Percentiles rank a stretch among this genome's conserved stretches.
Conservation (phyloP, 2,113 vertebrate genomes). For the Trichechus manatus region DNA sequence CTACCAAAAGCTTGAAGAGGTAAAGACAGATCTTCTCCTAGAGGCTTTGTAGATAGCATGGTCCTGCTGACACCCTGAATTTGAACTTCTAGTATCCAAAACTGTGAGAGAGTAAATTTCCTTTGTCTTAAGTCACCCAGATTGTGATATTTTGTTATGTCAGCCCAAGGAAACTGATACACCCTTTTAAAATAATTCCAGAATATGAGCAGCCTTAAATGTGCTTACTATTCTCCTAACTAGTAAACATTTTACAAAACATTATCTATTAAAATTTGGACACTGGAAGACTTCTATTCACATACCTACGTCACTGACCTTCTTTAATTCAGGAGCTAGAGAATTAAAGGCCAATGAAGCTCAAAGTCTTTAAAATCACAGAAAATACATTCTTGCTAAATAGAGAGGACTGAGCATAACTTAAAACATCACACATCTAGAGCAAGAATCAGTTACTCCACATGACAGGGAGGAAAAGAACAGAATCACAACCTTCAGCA, state of each 20-base stretch:
- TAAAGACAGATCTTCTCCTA: not conserved
- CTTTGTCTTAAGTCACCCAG: not conserved
- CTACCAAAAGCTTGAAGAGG: not conserved
- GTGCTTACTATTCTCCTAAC: not conserved
- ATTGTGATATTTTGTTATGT: not conserved
- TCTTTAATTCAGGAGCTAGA: not conserved
- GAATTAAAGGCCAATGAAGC: not conserved
- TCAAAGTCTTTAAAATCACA: constrained; percentile 21
- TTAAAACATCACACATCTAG: not conserved
- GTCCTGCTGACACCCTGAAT: too few species aligned
- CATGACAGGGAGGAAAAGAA: constrained; percentile 71
- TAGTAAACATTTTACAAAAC: not conserved
- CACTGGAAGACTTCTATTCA: not conserved
- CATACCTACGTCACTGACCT: not conserved
- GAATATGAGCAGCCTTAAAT: not conserved
- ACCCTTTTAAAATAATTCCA: not conserved
- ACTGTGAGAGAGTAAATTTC: not conserved
- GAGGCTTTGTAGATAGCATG: not conserved
- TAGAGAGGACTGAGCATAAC: not conserved
- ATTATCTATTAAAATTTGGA: not conserved
- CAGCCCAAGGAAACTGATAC: not conserved
- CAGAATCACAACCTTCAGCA: not conserved
- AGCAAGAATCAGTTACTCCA: constrained; percentile 61
- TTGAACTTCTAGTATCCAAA: not conserved
- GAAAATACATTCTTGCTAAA: not conserved